phyloP scores from a whole-genome alignment of 2,888 invertebrate species.

The Trachelus troglodyta region DNA sequence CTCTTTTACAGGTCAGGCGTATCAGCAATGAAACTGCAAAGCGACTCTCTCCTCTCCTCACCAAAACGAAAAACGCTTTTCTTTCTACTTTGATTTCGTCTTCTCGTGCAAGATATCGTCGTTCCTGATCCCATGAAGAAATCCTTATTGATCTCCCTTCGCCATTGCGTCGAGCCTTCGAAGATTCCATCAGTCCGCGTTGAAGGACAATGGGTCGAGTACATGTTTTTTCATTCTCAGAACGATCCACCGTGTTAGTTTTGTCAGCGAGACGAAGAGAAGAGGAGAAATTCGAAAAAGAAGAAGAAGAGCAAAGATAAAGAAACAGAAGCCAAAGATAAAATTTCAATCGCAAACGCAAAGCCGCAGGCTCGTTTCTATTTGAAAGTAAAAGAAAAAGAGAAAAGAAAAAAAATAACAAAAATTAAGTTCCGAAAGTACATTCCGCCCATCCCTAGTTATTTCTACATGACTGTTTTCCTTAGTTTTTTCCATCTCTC shows the following conservation, averaged over 20 bases:
- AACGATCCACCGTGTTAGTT: background rate
- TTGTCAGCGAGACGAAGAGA: background rate
- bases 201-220: background rate
- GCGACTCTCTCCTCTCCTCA: background rate
- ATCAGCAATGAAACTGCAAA: background rate
- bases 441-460: constrained; percentile 52
- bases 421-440: constrained; percentile 7
- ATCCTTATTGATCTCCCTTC: background rate
- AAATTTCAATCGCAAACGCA: background rate
- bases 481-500: constrained; percentile 5
- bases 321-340: background rate
- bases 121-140: background rate
- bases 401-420: constrained; percentile 7
- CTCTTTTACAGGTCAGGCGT: background rate
- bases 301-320: background rate
- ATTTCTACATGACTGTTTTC: background rate
- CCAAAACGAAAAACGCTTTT: background rate
- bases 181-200: background rate
- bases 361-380: constrained; percentile 34
- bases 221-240: background rate
- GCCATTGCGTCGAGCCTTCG: background rate
- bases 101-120: background rate
- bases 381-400: constrained; percentile 29
- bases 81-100: background rate
- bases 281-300: background rate